These are phyloP conservation scores for Andrena praecox DNA, from an alignment of 2,888 invertebrate genomes.

Conservation along the genomic window DNA sequence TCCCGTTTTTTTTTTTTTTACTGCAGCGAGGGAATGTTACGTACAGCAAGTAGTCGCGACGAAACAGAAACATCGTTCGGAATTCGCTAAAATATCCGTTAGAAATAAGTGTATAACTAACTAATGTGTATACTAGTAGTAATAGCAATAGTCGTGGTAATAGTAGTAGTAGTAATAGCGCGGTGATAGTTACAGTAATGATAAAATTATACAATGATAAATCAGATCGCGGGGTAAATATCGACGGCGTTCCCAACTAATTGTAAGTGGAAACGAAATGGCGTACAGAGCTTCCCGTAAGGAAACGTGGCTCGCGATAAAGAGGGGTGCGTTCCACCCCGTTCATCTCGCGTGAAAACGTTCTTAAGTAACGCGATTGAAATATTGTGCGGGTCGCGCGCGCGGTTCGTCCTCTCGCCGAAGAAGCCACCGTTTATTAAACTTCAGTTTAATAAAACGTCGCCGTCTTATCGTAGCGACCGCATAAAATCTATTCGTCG, in stretches of 20 bases:
- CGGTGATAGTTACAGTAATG: constrained; percentile 16
- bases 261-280: neutral
- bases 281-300: constrained; percentile 2
- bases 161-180: constrained; percentile 34
- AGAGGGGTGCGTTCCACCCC: constrained; percentile 27
- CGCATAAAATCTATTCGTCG: constrained; percentile 47
- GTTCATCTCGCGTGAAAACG: constrained; percentile 58
- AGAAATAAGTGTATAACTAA: constrained; percentile 52
- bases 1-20: constrained; percentile 10
- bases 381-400: constrained; percentile 49
- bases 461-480: constrained; percentile 43
- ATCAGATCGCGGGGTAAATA: neutral
- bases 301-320: neutral
- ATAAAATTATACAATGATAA: constrained; percentile 16
- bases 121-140: constrained; percentile 34
- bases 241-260: neutral
- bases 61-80: constrained; percentile 46
- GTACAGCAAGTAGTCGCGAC: constrained; percentile 53
- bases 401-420: constrained; percentile 25
- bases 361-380: constrained; percentile 73
- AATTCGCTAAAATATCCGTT: constrained; percentile 43
- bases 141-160: constrained; percentile 28
- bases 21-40: constrained; percentile 71
- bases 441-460: neutral
- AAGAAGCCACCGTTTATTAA: constrained; percentile 17